phyloP scores from a whole-genome alignment of 1,140 invertebrate species.

The Homalodisca vitripennis region DNA sequence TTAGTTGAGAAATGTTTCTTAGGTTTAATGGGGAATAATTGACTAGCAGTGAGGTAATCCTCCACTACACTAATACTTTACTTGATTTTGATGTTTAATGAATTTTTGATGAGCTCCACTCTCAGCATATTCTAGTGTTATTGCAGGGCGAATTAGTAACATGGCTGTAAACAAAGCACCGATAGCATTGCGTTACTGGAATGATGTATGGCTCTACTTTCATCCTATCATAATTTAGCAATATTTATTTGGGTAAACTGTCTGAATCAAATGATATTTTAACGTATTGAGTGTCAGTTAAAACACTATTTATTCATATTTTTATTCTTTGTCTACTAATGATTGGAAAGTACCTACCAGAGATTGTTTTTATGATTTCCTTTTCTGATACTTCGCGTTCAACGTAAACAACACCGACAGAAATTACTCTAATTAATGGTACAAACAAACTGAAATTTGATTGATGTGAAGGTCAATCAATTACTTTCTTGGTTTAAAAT shows the following conservation, averaged over 20 bases:
- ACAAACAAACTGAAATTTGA: no score
- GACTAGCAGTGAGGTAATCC: no score
- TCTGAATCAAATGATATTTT: background rate
- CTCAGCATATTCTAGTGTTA: no score
- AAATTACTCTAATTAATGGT: background rate
- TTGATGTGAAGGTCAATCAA: no score
- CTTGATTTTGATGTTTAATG: no score
- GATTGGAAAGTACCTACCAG: background rate
- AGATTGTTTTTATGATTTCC: background rate
- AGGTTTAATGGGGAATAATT: no score
- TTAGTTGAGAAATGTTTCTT: no score
- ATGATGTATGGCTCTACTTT: constrained; percentile 8
- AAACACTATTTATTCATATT: background rate
- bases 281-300: background rate
- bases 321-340: background rate
- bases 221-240: background rate
- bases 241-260: background rate
- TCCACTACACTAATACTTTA: no score
- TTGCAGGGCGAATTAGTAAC: no score
- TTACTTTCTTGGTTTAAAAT: no score
- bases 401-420: background rate
- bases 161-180: background rate
- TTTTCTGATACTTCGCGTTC: background rate
- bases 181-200: background rate
- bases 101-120: no score